Base-by-base conservation (phyloP, 2,888 invertebrate genomes). In the Mimachlamys varia region DNA sequence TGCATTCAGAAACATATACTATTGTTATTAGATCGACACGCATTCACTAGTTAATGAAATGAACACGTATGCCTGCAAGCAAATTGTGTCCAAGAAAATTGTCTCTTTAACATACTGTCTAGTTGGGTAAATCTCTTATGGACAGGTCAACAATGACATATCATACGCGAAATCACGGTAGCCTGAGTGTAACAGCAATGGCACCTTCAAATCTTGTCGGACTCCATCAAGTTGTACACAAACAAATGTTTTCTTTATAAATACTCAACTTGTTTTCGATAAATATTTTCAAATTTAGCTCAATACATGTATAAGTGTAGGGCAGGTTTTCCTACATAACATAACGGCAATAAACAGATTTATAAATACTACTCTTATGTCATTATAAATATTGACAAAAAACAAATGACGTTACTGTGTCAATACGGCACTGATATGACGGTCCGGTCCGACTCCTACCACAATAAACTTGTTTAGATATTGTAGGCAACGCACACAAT, bases 11-110 rank as follows among this genome's bases (percentile, higher is more conserved):
- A 76, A 76, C 22, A 27, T 76, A 33, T 76, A 33, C 76, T 33
- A 76, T 76, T 76, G 76, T 76, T 27, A 27, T 76, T 76, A 76
- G 76, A 76, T 76, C 76, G 76, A 76, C 76, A 76, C 76, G 33
- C 76, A 76, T 76, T 76, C 76, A 76, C 33, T 76, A 76, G 76
- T 76, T 76, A 76, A 76, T 76, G 76, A 76, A 76, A 76, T 76
- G 76, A 76, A 76, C 76, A 76, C 76, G 76, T 76, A 76, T 76
- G 76, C 76, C 76, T 76, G 76, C 76, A 76, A 76, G 76, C 76
- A 76, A 76, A 76, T 76, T 76, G 27, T 27, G 33, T 76, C 27
- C 33, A 76, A 76, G 76, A 76, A 76, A 76, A 76, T 76, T 33
- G 76, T 76, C 76, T 76, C 76, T 76, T 33, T 76, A 76, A 76